Percentiles rank a stretch among this genome's conserved stretches.
These are phyloP conservation scores for Taxidea taxus DNA, from an alignment of 2,113 vertebrate genomes.

Conservation along the genomic window DNA sequence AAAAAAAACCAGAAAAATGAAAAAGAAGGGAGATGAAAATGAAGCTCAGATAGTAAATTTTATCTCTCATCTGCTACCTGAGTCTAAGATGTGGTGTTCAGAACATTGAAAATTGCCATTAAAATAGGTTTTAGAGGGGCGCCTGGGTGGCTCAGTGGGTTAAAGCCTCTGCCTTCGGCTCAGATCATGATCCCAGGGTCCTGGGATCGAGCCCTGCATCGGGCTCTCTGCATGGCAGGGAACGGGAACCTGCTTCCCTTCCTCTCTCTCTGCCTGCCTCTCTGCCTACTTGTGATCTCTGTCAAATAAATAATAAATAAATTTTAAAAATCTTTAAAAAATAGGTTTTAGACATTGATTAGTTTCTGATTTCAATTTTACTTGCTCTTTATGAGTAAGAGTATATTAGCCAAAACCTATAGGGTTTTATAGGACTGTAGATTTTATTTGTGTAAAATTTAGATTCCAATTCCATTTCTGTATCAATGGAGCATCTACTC, in stretches of 20 bases:
- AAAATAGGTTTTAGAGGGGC: neutral
- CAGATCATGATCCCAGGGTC: too few species aligned
- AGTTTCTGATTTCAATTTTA: neutral
- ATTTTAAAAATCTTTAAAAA: too few species aligned
- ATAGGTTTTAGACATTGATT: neutral
- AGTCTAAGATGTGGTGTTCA: slow-evolving; percentile 27
- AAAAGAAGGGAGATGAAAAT: neutral
- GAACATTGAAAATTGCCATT: slow-evolving; percentile 9
- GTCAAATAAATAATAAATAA: too few species aligned
- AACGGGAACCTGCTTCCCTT: too few species aligned
- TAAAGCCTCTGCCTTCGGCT: too few species aligned
- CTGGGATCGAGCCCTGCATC: too few species aligned
- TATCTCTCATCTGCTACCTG: neutral
- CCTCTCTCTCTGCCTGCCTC: too few species aligned
- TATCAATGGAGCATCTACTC: neutral
- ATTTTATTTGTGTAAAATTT: neutral
- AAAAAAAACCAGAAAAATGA: neutral
- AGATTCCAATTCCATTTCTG: neutral
- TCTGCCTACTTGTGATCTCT: too few species aligned
- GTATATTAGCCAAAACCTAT: neutral
- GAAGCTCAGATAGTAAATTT: neutral
- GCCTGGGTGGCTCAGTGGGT: too few species aligned
- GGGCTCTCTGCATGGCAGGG: too few species aligned
- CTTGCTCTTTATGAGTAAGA: neutral
- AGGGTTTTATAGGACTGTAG: neutral